These are phyloP conservation scores for Corythucha ciliata DNA, from an alignment of 2,888 invertebrate species.

Conservation along the genomic window DNA sequence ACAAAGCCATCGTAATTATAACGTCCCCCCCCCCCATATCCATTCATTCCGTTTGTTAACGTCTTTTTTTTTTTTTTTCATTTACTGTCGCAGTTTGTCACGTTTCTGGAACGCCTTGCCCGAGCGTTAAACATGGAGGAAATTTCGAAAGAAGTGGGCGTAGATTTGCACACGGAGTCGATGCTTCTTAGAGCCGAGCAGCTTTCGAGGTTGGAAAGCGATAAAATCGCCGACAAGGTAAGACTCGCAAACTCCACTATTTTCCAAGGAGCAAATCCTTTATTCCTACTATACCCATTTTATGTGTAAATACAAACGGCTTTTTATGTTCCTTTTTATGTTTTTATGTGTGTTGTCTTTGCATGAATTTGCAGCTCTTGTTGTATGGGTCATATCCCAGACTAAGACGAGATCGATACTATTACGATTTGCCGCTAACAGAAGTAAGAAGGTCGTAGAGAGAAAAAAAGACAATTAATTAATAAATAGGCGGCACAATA, in stretches of 20 bases:
- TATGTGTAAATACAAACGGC: no score
- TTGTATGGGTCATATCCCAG: constrained; percentile 63
- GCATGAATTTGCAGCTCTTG: constrained; percentile 46
- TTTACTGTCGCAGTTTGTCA: constrained; percentile 55
- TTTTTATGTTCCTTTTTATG: constrained; percentile 4
- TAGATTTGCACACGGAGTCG: constrained; percentile 74
- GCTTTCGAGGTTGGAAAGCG: constrained; percentile 66
- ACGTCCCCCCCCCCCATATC: neutral
- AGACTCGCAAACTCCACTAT: no score
- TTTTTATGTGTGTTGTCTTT: constrained; percentile 24
- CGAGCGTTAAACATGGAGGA: constrained; percentile 77
- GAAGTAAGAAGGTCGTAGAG: constrained; percentile 53
- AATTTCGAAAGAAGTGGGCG: constrained; percentile 67
- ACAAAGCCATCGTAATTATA: constrained; percentile 63
- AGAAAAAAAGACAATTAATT: neutral
- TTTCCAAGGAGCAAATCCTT: no score
- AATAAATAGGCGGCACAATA: neutral
- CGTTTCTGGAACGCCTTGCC: constrained; percentile 73
- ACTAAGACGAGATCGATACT: constrained; percentile 66
- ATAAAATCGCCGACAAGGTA: constrained; percentile 75
- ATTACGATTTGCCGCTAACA: constrained; percentile 63
- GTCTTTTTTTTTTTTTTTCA: neutral
- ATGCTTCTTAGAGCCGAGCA: constrained; percentile 78
- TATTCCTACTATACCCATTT: no score
- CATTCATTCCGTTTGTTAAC: neutral